These are phyloP conservation scores for Octopus sinensis DNA, from an alignment of 1,140 invertebrate species.

Conservation along the genomic window DNA sequence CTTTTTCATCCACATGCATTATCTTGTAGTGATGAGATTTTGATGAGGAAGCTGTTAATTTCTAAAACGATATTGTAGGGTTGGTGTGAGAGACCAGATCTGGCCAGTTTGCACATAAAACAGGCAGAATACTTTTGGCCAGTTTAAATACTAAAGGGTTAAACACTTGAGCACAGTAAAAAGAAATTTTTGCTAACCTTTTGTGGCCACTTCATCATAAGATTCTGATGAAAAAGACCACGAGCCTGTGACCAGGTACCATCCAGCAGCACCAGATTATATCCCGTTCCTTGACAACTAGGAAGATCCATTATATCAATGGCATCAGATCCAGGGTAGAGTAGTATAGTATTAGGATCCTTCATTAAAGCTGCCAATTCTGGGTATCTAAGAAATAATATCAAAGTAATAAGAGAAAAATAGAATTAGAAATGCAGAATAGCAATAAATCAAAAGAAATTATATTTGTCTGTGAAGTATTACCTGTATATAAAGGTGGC, in stretches of 20 bases:
- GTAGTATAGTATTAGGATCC: slow-evolving; percentile 70
- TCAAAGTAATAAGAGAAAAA: too few relatives aligned
- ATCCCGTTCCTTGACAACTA: slow-evolving; percentile 49
- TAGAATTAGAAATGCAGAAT: not conserved
- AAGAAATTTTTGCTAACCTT: slow-evolving; percentile 41
- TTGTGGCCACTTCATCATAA: slow-evolving; percentile 50
- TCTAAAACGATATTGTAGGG: too few relatives aligned
- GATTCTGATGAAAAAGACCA: slow-evolving; percentile 58
- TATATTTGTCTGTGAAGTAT: not conserved
- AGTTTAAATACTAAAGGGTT: too few relatives aligned
- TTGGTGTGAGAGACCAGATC: too few relatives aligned
- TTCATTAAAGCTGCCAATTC: slow-evolving; percentile 68
- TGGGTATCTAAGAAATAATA: slow-evolving; percentile 62
- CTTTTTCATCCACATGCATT: too few relatives aligned
- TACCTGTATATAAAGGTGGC: not conserved
- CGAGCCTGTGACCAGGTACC: slow-evolving; percentile 93
- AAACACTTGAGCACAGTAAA: too few relatives aligned
- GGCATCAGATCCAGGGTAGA: slow-evolving; percentile 79
- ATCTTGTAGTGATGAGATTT: too few relatives aligned
- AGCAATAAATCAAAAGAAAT: not conserved
- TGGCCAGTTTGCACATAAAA: too few relatives aligned
- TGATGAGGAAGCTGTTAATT: too few relatives aligned
- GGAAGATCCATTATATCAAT: slow-evolving; percentile 63
- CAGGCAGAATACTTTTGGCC: too few relatives aligned
- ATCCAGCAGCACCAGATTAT: slow-evolving; percentile 84